Base-by-base conservation (phyloP, 2,797 vertebrate species). In the Schizopygopsis malacanthus region DNA sequence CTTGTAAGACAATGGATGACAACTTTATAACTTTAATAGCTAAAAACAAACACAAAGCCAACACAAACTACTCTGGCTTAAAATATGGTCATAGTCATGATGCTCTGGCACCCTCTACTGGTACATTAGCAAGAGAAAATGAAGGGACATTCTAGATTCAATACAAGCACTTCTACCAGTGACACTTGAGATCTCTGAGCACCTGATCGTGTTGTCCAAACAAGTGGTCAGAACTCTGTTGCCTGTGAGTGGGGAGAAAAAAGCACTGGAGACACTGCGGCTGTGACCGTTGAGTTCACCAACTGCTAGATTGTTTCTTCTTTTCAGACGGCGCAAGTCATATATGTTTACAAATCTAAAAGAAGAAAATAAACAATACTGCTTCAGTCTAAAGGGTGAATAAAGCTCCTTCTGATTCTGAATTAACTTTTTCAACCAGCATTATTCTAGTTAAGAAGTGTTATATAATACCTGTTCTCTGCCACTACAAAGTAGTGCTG, bases 211-310 rank as follows among this genome's bases (percentile, higher is more conserved):
- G 89, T 96, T 88, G 39, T 98, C 97, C 61, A 95, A 90, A 83
- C 96, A 96, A 33, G 96, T 92, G 0, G 97, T 97, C 84, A 98
- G 94, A 13, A 98, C 92, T 86, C 94, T 91, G 94, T 92, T 96
- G 9, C 98, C 98, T 0, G 96, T 96, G 2, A 69, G n/a, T 4
- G 97, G 96, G 1, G 98, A 99, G 93, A 98, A 99, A 86, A 96
- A 97, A 0, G 97, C 97, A 0, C 96, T 96, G 77, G 92, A 92
- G 9, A 97, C 92, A 33, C 93, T 95, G 73, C 87, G 94, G 0
- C 87, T 90, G 91, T 97, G 96, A 1, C 95, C 95, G 0, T 13
- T 1, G 1, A 98, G 91, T 73, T 90, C 82, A 28, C 94, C 93
- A 72, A 98, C 94, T 0, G 95, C 83, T 28, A 86, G 37, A 86